phyloP scores from a whole-genome alignment of 2,113 vertebrate genomes.

The Vicugna pacos region DNA sequence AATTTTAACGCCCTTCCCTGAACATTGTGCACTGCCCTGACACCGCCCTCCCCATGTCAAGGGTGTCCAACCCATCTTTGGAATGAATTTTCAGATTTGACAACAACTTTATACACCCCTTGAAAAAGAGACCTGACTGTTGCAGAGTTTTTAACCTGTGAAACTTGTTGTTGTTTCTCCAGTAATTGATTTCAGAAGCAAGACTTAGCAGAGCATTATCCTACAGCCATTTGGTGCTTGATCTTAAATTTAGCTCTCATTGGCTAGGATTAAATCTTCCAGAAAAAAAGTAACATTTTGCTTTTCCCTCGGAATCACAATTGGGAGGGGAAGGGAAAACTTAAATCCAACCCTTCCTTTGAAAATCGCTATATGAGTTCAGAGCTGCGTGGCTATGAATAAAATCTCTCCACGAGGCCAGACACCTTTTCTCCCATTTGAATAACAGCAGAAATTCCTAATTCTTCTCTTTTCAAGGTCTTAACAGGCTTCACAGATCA shows the following conservation, averaged over 20 bases:
- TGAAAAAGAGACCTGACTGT: neutral
- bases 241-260: conserved; percentile 15
- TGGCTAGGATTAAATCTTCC: conserved; percentile 7
- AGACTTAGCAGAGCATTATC: neutral
- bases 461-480: neutral
- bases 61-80: neutral
- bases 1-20: neutral
- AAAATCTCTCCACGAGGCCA: neutral
- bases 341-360: neutral
- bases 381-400: neutral
- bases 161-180: neutral
- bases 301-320: conserved; percentile 21
- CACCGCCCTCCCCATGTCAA: neutral
- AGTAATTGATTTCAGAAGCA: conserved; percentile 14
- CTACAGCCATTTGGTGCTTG: neutral
- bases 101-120: neutral
- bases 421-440: neutral
- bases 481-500: neutral
- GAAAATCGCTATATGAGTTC: neutral
- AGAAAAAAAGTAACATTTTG: conserved; percentile 35
- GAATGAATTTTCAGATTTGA: conserved; percentile 34
- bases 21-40: neutral
- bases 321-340: neutral
- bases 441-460: conserved; percentile 1
- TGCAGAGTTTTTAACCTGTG: conserved; percentile 15